Evolutionary conservation across 1,140 invertebrate species (phyloP).

Genomic region (Monomorium pharaonis): DNA sequence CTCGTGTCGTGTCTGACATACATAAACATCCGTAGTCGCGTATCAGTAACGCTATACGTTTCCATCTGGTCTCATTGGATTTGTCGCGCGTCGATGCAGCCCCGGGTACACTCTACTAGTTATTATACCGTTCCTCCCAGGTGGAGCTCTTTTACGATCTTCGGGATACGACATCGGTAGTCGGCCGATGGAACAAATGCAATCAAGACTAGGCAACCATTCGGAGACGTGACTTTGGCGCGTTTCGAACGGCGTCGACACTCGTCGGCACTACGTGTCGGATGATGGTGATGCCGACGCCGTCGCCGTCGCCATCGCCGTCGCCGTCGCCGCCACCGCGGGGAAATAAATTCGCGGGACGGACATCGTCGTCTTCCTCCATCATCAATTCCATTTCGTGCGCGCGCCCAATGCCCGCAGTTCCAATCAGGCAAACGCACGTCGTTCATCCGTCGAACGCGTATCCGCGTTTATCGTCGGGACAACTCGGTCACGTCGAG

Average conservation of each 20-base stretch:
- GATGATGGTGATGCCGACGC: constrained; percentile 20
- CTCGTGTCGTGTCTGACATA: constrained; percentile 20
- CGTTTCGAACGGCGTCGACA: constrained; percentile 21
- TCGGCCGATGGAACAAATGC: constrained; percentile 41
- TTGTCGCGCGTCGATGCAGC: constrained; percentile 4
- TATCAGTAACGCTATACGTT: neutral
- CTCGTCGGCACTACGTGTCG: constrained; percentile 38
- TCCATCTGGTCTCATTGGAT: constrained; percentile 27
- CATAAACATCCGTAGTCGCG: neutral
- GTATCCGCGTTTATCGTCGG: constrained; percentile 67
- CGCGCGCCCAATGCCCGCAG: constrained; percentile 33
- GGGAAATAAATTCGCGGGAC: constrained; percentile 32
- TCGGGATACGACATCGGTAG: constrained; percentile 7
- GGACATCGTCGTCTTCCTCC: constrained; percentile 57
- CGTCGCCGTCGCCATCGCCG: neutral
- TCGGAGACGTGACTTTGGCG: constrained; percentile 34
- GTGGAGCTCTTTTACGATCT: constrained; percentile 17
- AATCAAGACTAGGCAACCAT: constrained; percentile 48
- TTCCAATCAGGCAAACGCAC: constrained; percentile 72
- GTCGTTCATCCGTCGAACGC: constrained; percentile 61
- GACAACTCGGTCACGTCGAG: constrained; percentile 54
- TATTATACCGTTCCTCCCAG: constrained; percentile 36
- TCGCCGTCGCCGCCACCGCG: constrained; percentile 47
- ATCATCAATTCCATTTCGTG: constrained; percentile 61
- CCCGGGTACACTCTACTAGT: neutral